These are phyloP conservation scores for Esox masquinongy DNA, from an alignment of 2,797 vertebrate species.

Conservation along the genomic window DNA sequence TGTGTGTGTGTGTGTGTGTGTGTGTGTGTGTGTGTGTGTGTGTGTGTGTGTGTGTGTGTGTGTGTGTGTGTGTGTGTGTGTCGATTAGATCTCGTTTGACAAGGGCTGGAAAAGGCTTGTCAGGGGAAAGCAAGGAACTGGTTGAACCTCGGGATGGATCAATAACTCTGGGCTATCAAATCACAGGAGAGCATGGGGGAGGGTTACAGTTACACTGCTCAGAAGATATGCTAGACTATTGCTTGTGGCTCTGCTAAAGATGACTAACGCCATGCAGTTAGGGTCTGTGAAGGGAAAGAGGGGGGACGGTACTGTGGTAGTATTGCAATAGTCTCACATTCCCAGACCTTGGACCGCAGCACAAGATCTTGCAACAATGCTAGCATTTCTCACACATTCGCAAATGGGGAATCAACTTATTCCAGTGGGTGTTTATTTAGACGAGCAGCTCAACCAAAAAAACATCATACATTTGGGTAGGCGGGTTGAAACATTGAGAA, in stretches of 20 bases:
- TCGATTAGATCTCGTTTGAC: not conserved
- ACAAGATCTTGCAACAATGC: too few relatives aligned
- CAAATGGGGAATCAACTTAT: too few relatives aligned
- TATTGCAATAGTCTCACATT: not conserved
- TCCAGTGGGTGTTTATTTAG: too few relatives aligned
- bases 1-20: slow-evolving; percentile 16
- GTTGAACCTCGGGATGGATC: not conserved
- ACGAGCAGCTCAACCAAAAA: too few relatives aligned
- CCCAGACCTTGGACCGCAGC: too few relatives aligned
- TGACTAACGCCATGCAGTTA: not conserved
- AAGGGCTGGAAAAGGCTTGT: not conserved
- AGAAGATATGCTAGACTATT: not conserved
- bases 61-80: not conserved
- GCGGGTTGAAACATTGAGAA: too few relatives aligned
- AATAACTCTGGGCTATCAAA: slow-evolving; percentile 3
- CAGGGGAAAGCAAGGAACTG: not conserved
- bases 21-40: slow-evolving; percentile 18
- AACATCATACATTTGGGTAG: too few relatives aligned
- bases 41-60: slow-evolving; percentile 10
- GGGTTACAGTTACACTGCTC: not conserved
- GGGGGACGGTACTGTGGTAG: not conserved
- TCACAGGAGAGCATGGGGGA: not conserved
- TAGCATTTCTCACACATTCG: too few relatives aligned
- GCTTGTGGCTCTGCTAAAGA: not conserved
- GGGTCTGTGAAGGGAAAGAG: not conserved